A percentile compares a stretch with the other conserved stretches of the same genome.
Evolutionary conservation across 1,140 invertebrate genomes (phyloP).

Genomic region (Aphaenogaster rudis): DNA sequence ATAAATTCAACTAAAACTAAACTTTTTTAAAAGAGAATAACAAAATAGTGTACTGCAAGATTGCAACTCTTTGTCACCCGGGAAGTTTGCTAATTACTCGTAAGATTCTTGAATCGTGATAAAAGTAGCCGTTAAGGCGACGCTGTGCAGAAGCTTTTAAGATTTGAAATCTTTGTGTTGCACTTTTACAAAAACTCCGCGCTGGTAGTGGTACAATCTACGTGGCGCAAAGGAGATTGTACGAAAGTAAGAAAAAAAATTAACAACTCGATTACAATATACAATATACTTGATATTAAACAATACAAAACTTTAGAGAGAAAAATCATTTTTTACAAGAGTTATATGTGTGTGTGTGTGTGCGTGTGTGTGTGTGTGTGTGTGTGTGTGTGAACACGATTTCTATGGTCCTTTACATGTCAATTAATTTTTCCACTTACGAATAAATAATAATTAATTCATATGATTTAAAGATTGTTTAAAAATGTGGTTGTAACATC

Average conservation of each 20-base stretch:
- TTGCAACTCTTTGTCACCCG: neutral
- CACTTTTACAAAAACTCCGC: slow-evolving; percentile 27
- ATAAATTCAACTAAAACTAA: neutral
- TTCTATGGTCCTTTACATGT: neutral
- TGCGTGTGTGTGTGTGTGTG: too few relatives aligned
- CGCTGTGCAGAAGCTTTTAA: slow-evolving; percentile 14
- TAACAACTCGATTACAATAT: slow-evolving; percentile 18
- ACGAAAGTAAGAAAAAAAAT: neutral
- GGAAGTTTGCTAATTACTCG: slow-evolving; percentile 46
- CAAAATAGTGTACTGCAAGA: neutral
- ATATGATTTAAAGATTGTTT: neutral
- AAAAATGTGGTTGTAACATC: too few relatives aligned
- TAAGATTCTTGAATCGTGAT: slow-evolving; percentile 44
- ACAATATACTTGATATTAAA: neutral
- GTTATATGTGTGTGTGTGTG: neutral
- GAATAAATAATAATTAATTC: neutral
- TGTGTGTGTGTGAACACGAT: neutral
- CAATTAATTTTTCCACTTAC: neutral
- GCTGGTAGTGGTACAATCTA: slow-evolving; percentile 12
- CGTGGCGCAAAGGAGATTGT: neutral
- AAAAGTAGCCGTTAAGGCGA: slow-evolving; percentile 28
- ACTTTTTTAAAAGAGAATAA: neutral
- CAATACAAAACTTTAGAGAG: neutral
- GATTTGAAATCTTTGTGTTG: slow-evolving; percentile 45
- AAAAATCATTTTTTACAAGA: neutral